These are phyloP conservation scores for Diabrotica virgifera DNA, from an alignment of 1,140 invertebrate species.

Conservation along the genomic window DNA sequence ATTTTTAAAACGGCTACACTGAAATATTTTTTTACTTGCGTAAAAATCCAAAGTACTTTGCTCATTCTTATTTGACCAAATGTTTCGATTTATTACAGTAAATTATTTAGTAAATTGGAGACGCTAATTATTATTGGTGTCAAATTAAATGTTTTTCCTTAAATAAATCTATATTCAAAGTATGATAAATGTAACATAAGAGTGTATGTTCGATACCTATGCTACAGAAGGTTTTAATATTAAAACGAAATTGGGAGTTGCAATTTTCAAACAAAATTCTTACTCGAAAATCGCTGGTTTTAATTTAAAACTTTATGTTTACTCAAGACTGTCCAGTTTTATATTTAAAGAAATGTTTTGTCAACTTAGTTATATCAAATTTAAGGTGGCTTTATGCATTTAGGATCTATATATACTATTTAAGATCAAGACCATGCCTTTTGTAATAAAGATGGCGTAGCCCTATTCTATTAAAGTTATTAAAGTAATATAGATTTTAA, in stretches of 20 bases:
- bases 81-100: not conserved
- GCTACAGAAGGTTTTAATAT: conserved; percentile 1
- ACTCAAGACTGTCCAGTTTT: not conserved
- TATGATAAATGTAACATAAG: not conserved
- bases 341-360: not conserved
- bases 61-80: not conserved
- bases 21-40: too few relatives aligned
- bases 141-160: not conserved
- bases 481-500: too few relatives aligned
- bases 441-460: too few relatives aligned
- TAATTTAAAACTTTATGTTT: not conserved
- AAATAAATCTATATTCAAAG: not conserved
- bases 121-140: not conserved
- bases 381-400: not conserved
- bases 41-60: not conserved
- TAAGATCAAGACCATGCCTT: too few relatives aligned
- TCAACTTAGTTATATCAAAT: not conserved
- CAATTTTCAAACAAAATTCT: not conserved
- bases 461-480: too few relatives aligned
- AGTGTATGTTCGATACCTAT: conserved; percentile 2
- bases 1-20: too few relatives aligned
- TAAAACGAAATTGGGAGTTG: not conserved
- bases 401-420: too few relatives aligned
- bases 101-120: not conserved
- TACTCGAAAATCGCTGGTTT: not conserved